Percentiles rank a stretch among this genome's conserved stretches.
These are phyloP conservation scores for Tetramorium alpestre DNA, from an alignment of 1,140 invertebrate species.

Conservation along the genomic window DNA sequence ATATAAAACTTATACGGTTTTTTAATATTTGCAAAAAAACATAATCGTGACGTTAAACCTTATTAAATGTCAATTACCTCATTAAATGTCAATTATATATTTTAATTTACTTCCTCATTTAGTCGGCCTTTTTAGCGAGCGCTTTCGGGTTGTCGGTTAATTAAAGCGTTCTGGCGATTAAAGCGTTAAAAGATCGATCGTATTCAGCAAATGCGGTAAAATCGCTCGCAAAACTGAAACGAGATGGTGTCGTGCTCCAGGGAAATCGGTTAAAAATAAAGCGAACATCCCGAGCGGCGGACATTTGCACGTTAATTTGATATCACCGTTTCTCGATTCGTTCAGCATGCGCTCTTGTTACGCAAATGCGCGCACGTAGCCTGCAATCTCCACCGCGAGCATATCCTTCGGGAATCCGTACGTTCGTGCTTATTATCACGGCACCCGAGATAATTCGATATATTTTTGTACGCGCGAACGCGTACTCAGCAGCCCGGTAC, in stretches of 20 bases:
- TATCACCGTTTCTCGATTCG: constrained; percentile 49
- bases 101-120: constrained; percentile 27
- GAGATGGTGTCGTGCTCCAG: background rate
- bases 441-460: constrained; percentile 60
- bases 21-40: background rate
- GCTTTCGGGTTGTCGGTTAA: background rate
- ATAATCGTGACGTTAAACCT: background rate
- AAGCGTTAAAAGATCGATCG: constrained; percentile 29
- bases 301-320: constrained; percentile 28
- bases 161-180: constrained; percentile 16
- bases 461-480: constrained; percentile 59
- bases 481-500: constrained; percentile 44
- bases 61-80: background rate
- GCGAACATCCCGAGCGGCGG: background rate
- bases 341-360: constrained; percentile 21
- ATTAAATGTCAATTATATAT: constrained; percentile 13
- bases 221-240: background rate
- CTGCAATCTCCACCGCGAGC: background rate
- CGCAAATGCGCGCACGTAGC: constrained; percentile 40
- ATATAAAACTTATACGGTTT: background rate
- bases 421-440: constrained; percentile 62
- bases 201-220: constrained; percentile 11
- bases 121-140: background rate
- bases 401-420: constrained; percentile 54
- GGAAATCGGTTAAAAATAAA: constrained; percentile 48